These are phyloP conservation scores for Pimephales promelas DNA, from an alignment of 2,113 vertebrate species.

Conservation along the genomic window DNA sequence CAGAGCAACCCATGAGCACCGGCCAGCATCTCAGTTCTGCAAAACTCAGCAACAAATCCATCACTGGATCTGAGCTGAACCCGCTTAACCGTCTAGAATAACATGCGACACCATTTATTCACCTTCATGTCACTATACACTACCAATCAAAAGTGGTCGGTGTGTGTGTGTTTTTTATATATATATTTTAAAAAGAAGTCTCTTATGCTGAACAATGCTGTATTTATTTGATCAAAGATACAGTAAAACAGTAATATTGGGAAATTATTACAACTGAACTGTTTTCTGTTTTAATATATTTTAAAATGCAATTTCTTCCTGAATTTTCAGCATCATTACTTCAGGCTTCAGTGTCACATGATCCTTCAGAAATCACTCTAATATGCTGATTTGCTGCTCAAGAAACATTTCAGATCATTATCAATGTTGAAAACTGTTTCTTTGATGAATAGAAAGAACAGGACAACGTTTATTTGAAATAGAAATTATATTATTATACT, in stretches of 20 bases:
- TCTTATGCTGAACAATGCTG: not conserved
- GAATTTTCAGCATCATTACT: not conserved
- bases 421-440: not conserved
- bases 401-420: not conserved
- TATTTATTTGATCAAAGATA: not conserved
- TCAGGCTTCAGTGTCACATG: not conserved
- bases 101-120: not conserved
- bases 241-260: too few relatives aligned
- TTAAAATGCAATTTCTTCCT: not conserved
- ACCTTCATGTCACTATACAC: not conserved
- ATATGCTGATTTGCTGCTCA: not conserved
- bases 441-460: not conserved
- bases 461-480: not conserved
- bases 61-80: not conserved
- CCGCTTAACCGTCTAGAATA: not conserved
- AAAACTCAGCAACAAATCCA: not conserved
- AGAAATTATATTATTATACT: not conserved
- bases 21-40: not conserved
- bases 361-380: not conserved
- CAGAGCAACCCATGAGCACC: conserved; percentile 18
- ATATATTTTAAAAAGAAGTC: not conserved
- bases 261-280: too few relatives aligned
- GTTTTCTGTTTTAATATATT: too few relatives aligned
- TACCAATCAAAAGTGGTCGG: not conserved
- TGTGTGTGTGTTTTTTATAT: not conserved